Evolutionary conservation across 2,113 vertebrate genomes (phyloP).

Genomic region (Coracopsis vasa): DNA sequence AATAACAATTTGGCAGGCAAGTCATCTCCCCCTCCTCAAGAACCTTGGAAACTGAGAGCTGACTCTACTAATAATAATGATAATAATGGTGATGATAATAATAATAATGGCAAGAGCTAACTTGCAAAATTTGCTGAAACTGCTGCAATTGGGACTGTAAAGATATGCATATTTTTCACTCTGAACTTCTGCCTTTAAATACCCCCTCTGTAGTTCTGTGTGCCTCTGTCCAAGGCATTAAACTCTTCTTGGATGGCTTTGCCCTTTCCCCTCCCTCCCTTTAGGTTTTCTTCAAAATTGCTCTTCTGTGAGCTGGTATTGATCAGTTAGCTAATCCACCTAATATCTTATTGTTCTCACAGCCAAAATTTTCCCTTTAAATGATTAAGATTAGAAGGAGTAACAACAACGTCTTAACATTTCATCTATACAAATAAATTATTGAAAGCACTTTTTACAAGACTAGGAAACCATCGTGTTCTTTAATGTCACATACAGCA

Average conservation of each 20-base stretch:
- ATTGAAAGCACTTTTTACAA: background rate
- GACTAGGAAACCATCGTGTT: background rate
- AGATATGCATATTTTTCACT: background rate
- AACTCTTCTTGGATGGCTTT: background rate
- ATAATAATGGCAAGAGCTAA: background rate
- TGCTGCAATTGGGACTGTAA: background rate
- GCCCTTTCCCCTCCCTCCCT: background rate
- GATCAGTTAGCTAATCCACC: background rate
- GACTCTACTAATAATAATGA: background rate
- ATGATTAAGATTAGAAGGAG: background rate
- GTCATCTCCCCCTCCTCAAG: background rate
- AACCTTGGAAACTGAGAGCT: background rate
- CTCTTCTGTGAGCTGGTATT: background rate
- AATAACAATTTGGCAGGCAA: background rate
- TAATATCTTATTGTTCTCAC: background rate
- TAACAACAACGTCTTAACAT: background rate
- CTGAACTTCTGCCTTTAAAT: background rate
- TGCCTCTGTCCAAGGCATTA: background rate
- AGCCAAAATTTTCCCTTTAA: background rate
- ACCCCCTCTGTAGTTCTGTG: rapidly evolving
- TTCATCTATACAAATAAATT: background rate
- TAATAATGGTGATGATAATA: background rate
- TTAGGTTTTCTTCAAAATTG: background rate
- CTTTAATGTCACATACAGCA: background rate
- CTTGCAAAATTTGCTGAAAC: background rate